phyloP scores from a whole-genome alignment of 2,113 vertebrate species.

The Epinephelus fuscoguttatus region DNA sequence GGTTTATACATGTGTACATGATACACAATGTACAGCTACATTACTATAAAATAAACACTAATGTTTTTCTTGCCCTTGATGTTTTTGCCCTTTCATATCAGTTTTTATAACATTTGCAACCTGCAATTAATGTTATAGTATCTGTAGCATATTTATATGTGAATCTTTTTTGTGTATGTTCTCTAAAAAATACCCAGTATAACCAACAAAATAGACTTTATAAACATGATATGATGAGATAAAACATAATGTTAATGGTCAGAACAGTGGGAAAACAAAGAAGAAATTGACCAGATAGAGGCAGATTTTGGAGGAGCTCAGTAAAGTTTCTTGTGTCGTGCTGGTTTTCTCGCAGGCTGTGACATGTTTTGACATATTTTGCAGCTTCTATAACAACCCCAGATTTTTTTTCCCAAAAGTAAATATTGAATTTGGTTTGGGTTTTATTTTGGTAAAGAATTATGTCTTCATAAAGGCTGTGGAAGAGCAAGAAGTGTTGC shows the following conservation, averaged over 20 bases:
- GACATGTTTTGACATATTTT: constrained; percentile 19
- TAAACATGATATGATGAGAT: neutral
- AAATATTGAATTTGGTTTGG: constrained; percentile 19
- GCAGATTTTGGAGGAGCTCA: neutral
- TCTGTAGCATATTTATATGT: neutral
- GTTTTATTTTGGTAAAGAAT: constrained; percentile 23
- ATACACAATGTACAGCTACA: neutral
- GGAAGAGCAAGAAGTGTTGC: constrained; percentile 11
- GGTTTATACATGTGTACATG: neutral
- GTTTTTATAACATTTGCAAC: neutral
- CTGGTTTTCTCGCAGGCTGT: constrained; percentile 28
- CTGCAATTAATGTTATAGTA: neutral
- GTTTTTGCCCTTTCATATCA: neutral
- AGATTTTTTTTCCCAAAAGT: neutral
- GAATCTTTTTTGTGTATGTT: neutral
- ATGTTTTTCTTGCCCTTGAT: neutral
- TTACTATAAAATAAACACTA: neutral
- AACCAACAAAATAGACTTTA: neutral
- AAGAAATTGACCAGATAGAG: neutral
- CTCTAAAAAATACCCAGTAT: neutral
- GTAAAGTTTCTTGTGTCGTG: neutral
- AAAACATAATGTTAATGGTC: neutral
- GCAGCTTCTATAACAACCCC: neutral
- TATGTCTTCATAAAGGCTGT: neutral
- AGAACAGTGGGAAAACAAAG: neutral